Conservation (phyloP, 1,140 invertebrate genomes). For the Zaprionus vittiger region DNA sequence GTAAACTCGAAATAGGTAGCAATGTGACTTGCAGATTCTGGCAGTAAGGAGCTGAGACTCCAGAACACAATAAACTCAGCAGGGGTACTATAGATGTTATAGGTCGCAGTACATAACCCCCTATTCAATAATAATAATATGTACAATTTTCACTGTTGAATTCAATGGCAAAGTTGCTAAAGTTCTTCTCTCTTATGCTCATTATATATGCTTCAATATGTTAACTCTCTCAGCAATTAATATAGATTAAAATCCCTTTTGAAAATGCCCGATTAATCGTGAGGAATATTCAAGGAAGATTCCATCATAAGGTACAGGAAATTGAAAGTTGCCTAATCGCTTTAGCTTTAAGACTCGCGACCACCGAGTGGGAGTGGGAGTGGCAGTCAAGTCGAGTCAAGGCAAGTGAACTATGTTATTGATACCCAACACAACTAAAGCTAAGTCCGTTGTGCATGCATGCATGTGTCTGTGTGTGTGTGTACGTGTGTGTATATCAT, state of each 20-base stretch:
- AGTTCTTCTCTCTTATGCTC: neutral
- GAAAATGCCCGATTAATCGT: neutral
- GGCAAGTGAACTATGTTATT: conserved; percentile 77
- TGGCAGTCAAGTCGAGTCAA: conserved; percentile 58
- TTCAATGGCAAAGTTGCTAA: no score
- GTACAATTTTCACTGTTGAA: no score
- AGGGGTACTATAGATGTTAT: no score
- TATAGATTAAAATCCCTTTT: neutral
- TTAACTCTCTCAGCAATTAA: neutral
- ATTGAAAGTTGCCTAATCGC: conserved; percentile 74
- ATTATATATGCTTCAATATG: neutral
- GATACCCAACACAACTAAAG: conserved; percentile 56
- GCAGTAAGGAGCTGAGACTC: no score
- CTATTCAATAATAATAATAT: no score
- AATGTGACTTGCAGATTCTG: no score
- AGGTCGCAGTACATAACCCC: no score
- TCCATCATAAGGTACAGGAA: conserved; percentile 43
- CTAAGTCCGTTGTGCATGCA: conserved; percentile 35
- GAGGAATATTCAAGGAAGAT: neutral
- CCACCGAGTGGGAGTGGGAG: conserved; percentile 3
- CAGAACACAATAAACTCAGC: no score
- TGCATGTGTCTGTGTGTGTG: neutral
- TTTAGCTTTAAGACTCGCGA: conserved; percentile 56
- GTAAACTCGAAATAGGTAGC: no score
- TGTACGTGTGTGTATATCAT: neutral